A percentile compares a stretch with the other conserved stretches of the same genome.
phyloP scores from a whole-genome alignment of 2,797 vertebrate species.

The Sebastes trivittatus region DNA sequence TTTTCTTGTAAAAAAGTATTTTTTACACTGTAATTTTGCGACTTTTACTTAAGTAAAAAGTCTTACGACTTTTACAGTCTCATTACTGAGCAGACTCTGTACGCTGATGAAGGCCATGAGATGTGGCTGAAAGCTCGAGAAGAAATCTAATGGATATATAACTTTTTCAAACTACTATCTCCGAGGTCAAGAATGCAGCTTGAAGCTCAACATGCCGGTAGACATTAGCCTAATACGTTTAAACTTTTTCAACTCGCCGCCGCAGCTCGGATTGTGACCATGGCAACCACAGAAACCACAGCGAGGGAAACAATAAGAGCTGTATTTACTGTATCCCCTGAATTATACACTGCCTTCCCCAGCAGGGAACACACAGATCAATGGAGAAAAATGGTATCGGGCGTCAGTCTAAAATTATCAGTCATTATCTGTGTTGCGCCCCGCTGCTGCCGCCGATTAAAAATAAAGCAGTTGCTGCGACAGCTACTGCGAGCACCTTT shows the following conservation, averaged over 20 bases:
- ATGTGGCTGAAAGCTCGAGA: neutral
- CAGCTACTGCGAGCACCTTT: neutral
- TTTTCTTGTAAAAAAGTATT: too few species aligned
- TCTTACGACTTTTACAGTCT: neutral
- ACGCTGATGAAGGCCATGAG: neutral
- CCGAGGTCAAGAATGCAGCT: neutral
- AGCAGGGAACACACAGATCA: neutral
- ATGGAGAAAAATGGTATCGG: neutral
- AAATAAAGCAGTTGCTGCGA: neutral
- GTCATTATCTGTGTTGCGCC: neutral
- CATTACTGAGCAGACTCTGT: too few species aligned
- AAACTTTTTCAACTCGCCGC: neutral
- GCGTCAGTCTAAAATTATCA: neutral
- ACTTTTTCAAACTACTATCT: neutral
- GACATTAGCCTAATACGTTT: neutral
- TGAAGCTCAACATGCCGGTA: neutral
- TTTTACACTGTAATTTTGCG: too few species aligned
- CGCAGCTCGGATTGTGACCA: neutral
- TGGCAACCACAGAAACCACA: neutral
- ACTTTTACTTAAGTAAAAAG: too few species aligned
- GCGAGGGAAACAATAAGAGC: neutral
- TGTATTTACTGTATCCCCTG: neutral
- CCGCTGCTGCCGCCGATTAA: neutral
- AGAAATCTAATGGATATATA: neutral
- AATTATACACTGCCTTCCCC: neutral